These are phyloP conservation scores for Poicephalus gulielmi DNA, from an alignment of 2,113 vertebrate species.

Conservation along the genomic window DNA sequence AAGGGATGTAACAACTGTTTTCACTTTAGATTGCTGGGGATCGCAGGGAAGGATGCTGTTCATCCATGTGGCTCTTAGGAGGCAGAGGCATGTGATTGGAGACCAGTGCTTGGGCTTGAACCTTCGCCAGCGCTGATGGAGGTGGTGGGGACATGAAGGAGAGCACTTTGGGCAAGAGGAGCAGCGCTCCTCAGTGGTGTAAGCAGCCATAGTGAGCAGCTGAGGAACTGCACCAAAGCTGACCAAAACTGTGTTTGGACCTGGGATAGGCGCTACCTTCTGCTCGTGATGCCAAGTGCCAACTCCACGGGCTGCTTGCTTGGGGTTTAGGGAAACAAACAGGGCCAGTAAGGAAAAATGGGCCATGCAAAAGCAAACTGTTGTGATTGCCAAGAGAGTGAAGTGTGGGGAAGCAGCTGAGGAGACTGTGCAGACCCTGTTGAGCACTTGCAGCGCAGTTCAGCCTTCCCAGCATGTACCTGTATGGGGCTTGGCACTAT, in stretches of 20 bases:
- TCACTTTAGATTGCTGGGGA: background rate
- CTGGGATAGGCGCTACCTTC: background rate
- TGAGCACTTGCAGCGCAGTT: background rate
- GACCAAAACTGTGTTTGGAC: background rate
- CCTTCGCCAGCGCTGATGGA: background rate
- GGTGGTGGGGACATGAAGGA: background rate
- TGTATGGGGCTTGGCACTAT: background rate
- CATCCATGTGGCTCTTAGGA: background rate
- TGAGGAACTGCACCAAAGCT: background rate
- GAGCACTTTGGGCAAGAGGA: background rate
- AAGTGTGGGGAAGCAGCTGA: background rate
- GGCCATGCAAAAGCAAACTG: background rate
- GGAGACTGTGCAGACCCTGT: background rate
- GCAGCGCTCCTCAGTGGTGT: background rate
- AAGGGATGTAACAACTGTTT: background rate
- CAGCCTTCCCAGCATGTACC: background rate
- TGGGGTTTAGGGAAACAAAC: background rate
- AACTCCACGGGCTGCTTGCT: background rate
- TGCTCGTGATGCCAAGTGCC: background rate
- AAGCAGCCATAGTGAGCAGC: background rate
- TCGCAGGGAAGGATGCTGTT: background rate
- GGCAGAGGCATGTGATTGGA: background rate
- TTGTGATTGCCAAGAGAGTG: background rate
- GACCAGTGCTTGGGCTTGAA: background rate
- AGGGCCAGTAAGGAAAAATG: background rate